Percentiles rank a stretch among this genome's conserved stretches.
These are phyloP conservation scores for Halcyon chelicuti DNA, from an alignment of 2,797 vertebrate genomes.

Conservation along the genomic window DNA sequence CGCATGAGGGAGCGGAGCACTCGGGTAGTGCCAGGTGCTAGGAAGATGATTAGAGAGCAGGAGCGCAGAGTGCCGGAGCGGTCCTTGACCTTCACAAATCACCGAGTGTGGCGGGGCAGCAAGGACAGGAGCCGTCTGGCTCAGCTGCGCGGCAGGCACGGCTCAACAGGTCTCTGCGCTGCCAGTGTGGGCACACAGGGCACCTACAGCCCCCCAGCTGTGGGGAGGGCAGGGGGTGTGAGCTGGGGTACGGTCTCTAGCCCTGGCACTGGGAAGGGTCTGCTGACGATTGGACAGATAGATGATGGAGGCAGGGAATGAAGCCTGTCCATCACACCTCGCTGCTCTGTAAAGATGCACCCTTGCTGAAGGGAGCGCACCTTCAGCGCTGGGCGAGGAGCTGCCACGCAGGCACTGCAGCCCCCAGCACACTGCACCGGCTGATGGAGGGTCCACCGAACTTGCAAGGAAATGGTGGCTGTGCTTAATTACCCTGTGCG, in stretches of 20 bases:
- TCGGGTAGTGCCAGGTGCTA: neutral
- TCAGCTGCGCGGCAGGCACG: fast-evolving
- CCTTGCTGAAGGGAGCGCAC: neutral
- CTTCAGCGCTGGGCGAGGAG: neutral
- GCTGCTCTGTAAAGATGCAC: neutral
- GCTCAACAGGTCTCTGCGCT: neutral
- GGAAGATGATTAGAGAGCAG: constrained; percentile 25
- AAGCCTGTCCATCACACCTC: neutral
- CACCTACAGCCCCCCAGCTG: neutral
- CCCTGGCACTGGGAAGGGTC: neutral
- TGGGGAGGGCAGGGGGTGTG: neutral
- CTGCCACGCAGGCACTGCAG: fast-evolving
- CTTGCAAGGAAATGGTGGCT: neutral
- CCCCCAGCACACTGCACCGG: fast-evolving
- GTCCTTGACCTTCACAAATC: constrained; percentile 67
- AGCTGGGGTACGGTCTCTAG: fast-evolving
- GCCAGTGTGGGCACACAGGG: fast-evolving
- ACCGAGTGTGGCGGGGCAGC: neutral
- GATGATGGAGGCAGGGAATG: neutral
- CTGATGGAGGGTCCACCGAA: neutral
- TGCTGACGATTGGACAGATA: neutral
- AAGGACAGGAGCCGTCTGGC: constrained; percentile 37
- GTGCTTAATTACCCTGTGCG: constrained; percentile 11
- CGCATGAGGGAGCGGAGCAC: constrained; percentile 26
- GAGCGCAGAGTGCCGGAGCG: neutral